phyloP scores from a whole-genome alignment of 2,888 invertebrate species.

The Drosophila bunnanda region DNA sequence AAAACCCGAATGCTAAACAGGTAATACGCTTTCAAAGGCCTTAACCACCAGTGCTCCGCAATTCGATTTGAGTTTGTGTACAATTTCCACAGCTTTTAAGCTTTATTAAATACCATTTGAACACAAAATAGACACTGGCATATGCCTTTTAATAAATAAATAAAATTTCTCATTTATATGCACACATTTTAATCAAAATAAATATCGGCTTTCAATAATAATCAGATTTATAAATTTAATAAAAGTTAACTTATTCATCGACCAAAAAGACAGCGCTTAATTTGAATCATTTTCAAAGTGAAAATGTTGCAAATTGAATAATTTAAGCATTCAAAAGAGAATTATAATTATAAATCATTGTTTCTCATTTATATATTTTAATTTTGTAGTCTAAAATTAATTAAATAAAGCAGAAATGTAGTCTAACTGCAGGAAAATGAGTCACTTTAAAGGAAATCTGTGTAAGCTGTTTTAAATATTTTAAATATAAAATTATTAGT shows the following conservation, averaged over 20 bases:
- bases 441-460: background rate
- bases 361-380: background rate
- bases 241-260: background rate
- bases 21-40: constrained; percentile 9
- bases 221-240: constrained; percentile 5
- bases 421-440: background rate
- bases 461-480: background rate
- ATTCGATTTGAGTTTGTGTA: background rate
- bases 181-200: constrained; percentile 11
- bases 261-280: background rate
- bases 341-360: background rate
- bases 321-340: background rate
- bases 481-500: background rate
- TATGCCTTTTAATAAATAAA: background rate
- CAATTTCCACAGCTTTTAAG: constrained; percentile 1
- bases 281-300: background rate
- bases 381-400: background rate
- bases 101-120: constrained; percentile 4
- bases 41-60: background rate
- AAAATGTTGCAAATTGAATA: constrained; percentile 6
- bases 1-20: background rate
- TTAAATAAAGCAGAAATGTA: background rate
- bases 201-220: constrained; percentile 4
- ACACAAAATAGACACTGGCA: constrained; percentile 2
- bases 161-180: constrained; percentile 10